Conservation (phyloP, 2,797 vertebrate genomes). For the Phrynocephalus forsythii region DNA sequence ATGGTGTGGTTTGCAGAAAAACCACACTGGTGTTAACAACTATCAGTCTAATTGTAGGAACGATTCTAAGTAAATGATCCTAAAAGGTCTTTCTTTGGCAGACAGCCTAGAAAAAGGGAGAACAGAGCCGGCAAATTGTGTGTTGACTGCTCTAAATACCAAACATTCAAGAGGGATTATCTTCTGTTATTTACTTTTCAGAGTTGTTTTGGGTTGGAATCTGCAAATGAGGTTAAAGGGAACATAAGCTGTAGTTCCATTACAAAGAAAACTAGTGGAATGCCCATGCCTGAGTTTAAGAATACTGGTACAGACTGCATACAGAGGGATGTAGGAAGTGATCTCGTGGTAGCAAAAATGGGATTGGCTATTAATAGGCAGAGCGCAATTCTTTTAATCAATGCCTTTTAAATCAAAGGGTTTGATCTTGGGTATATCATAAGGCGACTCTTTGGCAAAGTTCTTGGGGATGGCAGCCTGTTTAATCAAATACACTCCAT, state of each 20-base stretch:
- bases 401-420: neutral
- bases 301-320: neutral
- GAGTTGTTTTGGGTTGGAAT: slow-evolving; percentile 15
- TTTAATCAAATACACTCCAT: no score
- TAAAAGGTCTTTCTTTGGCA: slow-evolving; percentile 33
- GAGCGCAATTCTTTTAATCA: neutral
- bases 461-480: neutral
- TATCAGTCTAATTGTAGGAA: slow-evolving; percentile 1
- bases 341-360: neutral
- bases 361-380: neutral
- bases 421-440: neutral
- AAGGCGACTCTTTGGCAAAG: neutral
- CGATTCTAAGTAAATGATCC: slow-evolving; percentile 28
- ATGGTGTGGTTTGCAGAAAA: slow-evolving; percentile 28
- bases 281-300: neutral
- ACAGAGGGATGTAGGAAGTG: neutral
- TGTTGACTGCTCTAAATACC: slow-evolving; percentile 32
- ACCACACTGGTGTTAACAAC: slow-evolving; percentile 19
- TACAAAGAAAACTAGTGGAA: neutral
- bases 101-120: slow-evolving; percentile 7
- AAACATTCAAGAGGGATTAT: slow-evolving; percentile 27
- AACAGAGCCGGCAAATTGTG: slow-evolving; percentile 4
- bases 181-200: slow-evolving; percentile 13
- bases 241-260: neutral
- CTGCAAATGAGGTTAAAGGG: slow-evolving; percentile 26